Evolutionary conservation across 1,140 invertebrate genomes (phyloP), one percentile per base, ranked within the genome.

Genomic region (Platyscapa corneri): DNA sequence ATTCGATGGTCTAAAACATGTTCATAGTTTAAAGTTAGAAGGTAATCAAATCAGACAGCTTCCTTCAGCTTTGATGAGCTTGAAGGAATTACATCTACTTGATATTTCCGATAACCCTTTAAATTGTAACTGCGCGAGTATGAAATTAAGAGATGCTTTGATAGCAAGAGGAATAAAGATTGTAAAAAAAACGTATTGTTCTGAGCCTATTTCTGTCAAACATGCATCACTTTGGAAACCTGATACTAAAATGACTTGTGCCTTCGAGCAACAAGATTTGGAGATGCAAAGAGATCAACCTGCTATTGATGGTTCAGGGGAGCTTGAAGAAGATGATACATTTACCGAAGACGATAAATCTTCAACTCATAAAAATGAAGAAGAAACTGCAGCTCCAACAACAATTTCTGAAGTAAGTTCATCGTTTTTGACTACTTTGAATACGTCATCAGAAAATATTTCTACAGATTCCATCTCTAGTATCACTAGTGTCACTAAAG

Each of bases 71-170:
- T 46, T 92, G 10, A 89, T 94, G 74, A 93, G 92, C 39, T 93
- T 96, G 20, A 95, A 95, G 76, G 94, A 94, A 87, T 90, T 97
- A 10, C 94, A 94, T 49, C 92, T 94, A 18, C 89, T 97, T 2
- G 95, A 96, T 85, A 90, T 97, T 2, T 93, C 92, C 42, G 91
- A 94, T 42, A 97, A 97, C 92, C 94, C 95, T 6, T 89, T 97
- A 3, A 91, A 94, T 49, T 97, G 96, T 88, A 94, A 95, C 82
- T 93, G 92, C 72, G 88, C 87, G 1, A 91, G 90, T 30, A 86
- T 92, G 16, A 89, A 82, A 34, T 67, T 89, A 0, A 87, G 92
- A 42, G 92, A 93, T 82, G 74, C 82, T 1, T 84, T 93, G 42
- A 12, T 88, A 1, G 84, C 88, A 0, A 89, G 83, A 8, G 88